Conservation (phyloP, 2,797 vertebrate species). For the Onychomys torridus region DNA sequence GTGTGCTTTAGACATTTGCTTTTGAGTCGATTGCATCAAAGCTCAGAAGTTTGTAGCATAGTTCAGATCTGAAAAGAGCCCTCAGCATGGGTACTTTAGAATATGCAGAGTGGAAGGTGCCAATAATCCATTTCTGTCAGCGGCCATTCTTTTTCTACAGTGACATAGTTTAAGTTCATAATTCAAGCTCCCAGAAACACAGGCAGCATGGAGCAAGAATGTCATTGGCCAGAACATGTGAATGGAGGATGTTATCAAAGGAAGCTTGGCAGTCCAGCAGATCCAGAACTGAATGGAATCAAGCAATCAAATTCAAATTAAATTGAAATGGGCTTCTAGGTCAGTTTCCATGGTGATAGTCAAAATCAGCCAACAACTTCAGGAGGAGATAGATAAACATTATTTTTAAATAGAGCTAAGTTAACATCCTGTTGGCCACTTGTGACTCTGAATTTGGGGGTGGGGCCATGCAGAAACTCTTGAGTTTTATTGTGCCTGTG, state of each 20-base stretch:
- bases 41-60: background rate
- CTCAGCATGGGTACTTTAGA: background rate
- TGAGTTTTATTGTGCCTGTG: background rate
- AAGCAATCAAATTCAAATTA: slow-evolving; percentile 10
- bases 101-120: background rate
- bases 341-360: slow-evolving; percentile 4
- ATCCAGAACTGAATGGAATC: background rate
- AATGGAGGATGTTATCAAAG: background rate
- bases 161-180: background rate
- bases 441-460: background rate
- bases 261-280: background rate
- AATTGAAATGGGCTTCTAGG: background rate
- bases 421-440: background rate
- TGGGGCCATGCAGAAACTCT: background rate
- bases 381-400: background rate
- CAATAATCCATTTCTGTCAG: background rate
- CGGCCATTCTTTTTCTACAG: background rate
- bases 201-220: background rate
- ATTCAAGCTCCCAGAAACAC: background rate
- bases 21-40: background rate
- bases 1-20: slow-evolving; percentile 35
- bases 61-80: background rate
- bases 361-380: background rate
- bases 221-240: background rate
- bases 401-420: background rate